Percentiles rank a stretch among this genome's conserved stretches.
Conservation (phyloP, 1,140 invertebrate species). For the Drosophila subobscura region DNA sequence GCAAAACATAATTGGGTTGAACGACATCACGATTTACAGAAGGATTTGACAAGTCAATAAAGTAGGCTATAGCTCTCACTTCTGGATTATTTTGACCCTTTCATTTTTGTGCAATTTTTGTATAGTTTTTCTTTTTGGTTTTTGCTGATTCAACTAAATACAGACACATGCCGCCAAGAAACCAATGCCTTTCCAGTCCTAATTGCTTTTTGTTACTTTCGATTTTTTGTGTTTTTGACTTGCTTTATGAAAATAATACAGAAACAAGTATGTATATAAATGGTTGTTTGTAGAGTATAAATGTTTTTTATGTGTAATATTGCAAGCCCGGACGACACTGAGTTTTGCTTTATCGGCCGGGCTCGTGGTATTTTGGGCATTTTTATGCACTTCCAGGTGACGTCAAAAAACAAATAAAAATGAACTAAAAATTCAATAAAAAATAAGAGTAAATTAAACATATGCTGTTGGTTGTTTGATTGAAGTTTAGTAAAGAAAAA, state of each 20-base stretch:
- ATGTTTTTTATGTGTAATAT: slow-evolving; percentile 10
- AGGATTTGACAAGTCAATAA: slow-evolving; percentile 67
- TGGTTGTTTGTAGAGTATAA: background rate
- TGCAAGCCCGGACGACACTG: slow-evolving; percentile 36
- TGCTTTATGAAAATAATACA: slow-evolving; percentile 45
- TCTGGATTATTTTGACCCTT: slow-evolving; percentile 9
- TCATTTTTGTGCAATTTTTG: slow-evolving; percentile 33
- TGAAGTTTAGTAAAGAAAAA: slow-evolving; percentile 74
- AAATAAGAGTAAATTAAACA: slow-evolving; percentile 27
- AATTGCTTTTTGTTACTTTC: slow-evolving; percentile 21
- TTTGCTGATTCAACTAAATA: slow-evolving; percentile 46
- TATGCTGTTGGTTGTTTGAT: slow-evolving; percentile 58
- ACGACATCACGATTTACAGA: slow-evolving; percentile 65
- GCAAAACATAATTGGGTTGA: slow-evolving; percentile 28
- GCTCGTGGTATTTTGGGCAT: slow-evolving; percentile 51
- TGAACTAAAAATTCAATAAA: slow-evolving; percentile 37
- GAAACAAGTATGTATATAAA: slow-evolving; percentile 12
- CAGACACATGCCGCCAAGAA: slow-evolving; percentile 84
- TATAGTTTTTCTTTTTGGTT: slow-evolving; percentile 31
- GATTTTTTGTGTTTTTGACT: slow-evolving; percentile 38
- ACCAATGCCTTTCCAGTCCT: slow-evolving; percentile 85
- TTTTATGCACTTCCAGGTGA: slow-evolving; percentile 80
- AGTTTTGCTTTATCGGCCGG: slow-evolving; percentile 22
- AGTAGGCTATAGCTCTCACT: slow-evolving; percentile 13
- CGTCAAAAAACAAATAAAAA: slow-evolving; percentile 49